Evolutionary conservation across 2,888 invertebrate genomes (phyloP).

Genomic region (Lepidocyrtinus sp.): DNA sequence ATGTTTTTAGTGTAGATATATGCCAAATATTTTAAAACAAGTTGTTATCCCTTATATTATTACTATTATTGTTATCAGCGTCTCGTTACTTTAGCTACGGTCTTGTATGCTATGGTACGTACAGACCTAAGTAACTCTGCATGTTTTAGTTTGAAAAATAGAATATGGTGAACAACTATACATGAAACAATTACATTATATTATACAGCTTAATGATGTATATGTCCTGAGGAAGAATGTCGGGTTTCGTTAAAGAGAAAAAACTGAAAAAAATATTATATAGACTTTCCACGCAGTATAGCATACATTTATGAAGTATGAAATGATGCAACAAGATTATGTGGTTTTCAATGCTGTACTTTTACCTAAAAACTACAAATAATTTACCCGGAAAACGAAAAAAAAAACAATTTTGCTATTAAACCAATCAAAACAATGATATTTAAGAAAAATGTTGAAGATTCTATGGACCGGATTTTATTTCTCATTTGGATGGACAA

Average conservation of each 20-base stretch:
- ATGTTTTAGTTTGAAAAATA: neutral
- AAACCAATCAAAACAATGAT: constrained; percentile 53
- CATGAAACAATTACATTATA: constrained; percentile 1
- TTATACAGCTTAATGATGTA: neutral
- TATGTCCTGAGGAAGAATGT: neutral
- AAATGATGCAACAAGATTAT: no score
- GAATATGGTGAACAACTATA: neutral
- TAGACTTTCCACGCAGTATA: constrained; percentile 10
- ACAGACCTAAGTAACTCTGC: neutral
- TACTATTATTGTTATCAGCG: constrained; percentile 13
- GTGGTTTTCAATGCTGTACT: constrained; percentile 41
- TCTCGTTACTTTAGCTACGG: neutral
- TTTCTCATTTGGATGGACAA: neutral
- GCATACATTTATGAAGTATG: no score
- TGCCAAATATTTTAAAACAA: constrained; percentile 59
- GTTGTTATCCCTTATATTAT: constrained; percentile 3
- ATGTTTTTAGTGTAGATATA: constrained; percentile 54
- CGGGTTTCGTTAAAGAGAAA: neutral
- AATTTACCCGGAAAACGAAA: constrained; percentile 43
- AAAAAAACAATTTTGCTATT: constrained; percentile 56
- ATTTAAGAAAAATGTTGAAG: constrained; percentile 13
- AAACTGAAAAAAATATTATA: neutral
- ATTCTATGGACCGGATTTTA: neutral
- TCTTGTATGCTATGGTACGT: no score
- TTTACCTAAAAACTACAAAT: constrained; percentile 50